Evolutionary conservation across 2,888 invertebrate genomes (phyloP).

Genomic region (Gisinianus flammeolus): DNA sequence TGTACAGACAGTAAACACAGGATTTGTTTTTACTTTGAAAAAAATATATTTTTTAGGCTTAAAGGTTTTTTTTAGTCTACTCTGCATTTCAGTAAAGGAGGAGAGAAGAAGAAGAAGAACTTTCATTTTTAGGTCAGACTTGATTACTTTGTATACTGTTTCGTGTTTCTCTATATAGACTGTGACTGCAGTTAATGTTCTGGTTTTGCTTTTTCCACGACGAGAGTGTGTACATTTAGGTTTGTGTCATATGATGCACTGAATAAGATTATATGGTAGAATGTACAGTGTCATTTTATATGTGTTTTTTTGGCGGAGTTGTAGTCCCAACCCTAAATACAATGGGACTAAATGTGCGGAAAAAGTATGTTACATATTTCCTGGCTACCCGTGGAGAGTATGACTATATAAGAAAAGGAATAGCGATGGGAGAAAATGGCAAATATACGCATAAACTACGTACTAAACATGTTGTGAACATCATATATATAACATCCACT

Average conservation of each 20-base stretch:
- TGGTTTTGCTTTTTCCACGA: not conserved
- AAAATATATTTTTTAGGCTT: no score
- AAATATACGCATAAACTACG: not conserved
- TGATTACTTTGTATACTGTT: conserved; percentile 7
- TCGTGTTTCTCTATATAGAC: not conserved
- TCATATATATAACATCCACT: not conserved
- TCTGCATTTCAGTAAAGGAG: no score
- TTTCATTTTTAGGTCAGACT: conserved; percentile 18
- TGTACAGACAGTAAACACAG: no score
- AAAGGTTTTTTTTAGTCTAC: no score
- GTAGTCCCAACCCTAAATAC: no score
- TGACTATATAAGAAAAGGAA: not conserved
- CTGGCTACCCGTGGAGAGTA: not conserved
- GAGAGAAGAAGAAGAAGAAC: not conserved
- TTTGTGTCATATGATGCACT: not conserved
- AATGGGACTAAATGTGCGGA: no score
- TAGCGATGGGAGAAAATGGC: not conserved
- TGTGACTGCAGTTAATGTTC: not conserved
- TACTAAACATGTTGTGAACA: conserved; percentile 4
- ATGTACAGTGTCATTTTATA: not conserved
- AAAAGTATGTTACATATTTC: not conserved
- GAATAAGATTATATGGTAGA: not conserved
- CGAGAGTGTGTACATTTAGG: not conserved
- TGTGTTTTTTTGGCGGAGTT: no score
- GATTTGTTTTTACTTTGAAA: no score